Percentiles rank a stretch among this genome's conserved stretches.
These are phyloP conservation scores for Rhinolophus sinicus DNA, from an alignment of 2,113 vertebrate genomes.

Conservation along the genomic window DNA sequence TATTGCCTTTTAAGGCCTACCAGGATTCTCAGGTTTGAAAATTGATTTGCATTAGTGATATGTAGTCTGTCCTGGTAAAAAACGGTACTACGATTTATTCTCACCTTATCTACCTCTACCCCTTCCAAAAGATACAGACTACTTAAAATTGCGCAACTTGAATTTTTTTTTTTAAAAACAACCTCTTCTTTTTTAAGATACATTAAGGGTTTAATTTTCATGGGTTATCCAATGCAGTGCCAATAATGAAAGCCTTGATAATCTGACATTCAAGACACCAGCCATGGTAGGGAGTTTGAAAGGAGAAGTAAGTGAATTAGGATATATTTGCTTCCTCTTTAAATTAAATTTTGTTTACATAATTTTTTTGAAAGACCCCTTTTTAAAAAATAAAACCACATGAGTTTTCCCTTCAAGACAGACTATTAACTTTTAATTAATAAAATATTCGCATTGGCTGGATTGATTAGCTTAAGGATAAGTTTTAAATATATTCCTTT, in stretches of 20 bases:
- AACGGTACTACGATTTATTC: neutral
- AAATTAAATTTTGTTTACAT: slow-evolving; percentile 5
- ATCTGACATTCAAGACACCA: neutral
- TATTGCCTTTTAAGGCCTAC: neutral
- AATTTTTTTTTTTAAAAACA: too few relatives aligned
- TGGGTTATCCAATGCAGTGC: neutral
- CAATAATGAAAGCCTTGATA: neutral
- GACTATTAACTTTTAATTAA: slow-evolving; percentile 7
- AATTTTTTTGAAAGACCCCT: neutral
- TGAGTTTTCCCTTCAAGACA: neutral
- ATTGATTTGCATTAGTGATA: neutral
- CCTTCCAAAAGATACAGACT: neutral
- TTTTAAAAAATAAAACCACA: neutral
- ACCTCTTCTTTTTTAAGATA: neutral
- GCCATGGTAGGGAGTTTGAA: neutral
- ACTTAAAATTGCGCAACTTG: neutral
- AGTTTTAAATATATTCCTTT: neutral
- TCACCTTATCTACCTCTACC: neutral
- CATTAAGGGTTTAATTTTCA: slow-evolving; percentile 11
- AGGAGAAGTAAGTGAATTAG: neutral
- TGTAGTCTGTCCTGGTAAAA: neutral
- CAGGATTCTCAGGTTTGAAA: neutral
- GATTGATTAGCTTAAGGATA: neutral
- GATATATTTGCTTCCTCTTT: neutral
- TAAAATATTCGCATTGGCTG: neutral